phyloP scores from a whole-genome alignment of 2,113 vertebrate species.

The Lagopus leucura region DNA sequence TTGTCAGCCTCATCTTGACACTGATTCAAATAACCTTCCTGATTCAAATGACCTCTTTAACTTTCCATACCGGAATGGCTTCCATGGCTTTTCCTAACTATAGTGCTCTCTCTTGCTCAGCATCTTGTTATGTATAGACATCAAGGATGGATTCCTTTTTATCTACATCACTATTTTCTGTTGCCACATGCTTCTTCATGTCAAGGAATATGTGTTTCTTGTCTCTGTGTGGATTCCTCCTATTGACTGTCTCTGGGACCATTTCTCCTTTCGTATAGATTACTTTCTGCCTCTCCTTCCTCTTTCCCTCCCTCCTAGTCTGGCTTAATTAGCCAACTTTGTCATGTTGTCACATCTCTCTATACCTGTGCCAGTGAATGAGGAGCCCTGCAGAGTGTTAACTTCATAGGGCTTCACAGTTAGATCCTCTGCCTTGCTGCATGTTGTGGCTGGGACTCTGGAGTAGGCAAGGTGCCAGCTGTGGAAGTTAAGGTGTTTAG shows the following conservation, averaged over 20 bases:
- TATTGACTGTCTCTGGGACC: neutral
- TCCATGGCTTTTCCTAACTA: conserved; percentile 37
- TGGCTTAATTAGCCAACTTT: neutral
- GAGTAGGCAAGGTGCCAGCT: neutral
- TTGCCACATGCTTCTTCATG: conserved; percentile 27
- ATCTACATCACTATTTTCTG: conserved; percentile 39
- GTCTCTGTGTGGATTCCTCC: neutral
- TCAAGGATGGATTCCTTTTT: conserved; percentile 46
- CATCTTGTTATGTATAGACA: conserved; percentile 60
- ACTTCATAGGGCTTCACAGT: neutral
- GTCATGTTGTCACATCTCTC: neutral
- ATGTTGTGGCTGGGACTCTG: rapidly evolving
- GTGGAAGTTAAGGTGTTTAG: neutral
- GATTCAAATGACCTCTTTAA: conserved; percentile 30
- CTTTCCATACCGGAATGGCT: neutral
- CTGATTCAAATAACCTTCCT: conserved; percentile 16
- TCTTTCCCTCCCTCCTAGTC: neutral
- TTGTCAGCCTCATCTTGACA: neutral
- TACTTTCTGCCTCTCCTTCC: neutral
- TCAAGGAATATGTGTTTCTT: conserved; percentile 39
- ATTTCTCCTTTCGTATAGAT: neutral
- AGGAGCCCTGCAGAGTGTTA: neutral
- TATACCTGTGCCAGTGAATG: neutral
- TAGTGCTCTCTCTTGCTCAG: conserved; percentile 46
- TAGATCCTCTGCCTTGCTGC: neutral